A percentile compares a stretch with the other conserved stretches of the same genome.
These are phyloP conservation scores for human (Homo sapiens) DNA, from an alignment of 2,113 vertebrate genomes.

Conservation along the genomic window DNA sequence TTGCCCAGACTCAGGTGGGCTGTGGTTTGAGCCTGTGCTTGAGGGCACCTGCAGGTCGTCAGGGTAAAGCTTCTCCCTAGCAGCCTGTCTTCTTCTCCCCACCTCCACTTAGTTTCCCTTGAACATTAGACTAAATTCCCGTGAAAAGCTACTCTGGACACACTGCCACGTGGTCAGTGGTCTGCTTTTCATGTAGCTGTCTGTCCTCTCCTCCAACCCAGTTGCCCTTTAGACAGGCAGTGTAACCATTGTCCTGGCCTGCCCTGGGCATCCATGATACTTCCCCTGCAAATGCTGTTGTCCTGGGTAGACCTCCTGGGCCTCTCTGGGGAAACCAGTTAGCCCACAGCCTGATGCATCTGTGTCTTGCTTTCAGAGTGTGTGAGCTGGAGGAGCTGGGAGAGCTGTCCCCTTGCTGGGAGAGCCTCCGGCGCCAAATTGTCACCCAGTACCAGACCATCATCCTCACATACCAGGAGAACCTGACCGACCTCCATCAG, in stretches of 20 bases:
- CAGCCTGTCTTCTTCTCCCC: neutral
- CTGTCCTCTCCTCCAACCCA: rapidly evolving
- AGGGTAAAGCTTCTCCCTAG: neutral
- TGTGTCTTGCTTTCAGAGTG: slow-evolving; percentile 85
- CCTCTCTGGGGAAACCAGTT: neutral
- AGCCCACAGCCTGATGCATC: rapidly evolving
- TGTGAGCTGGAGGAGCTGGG: slow-evolving; percentile 96
- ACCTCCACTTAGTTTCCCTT: neutral
- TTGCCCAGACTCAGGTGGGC: neutral
- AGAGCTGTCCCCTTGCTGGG: slow-evolving; percentile 98
- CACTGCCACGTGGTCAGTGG: neutral
- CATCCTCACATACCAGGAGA: slow-evolving; percentile 95
- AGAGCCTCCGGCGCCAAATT: slow-evolving; percentile 95
- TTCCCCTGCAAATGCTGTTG: too few relatives aligned
- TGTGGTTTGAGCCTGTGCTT: neutral
- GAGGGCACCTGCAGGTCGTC: neutral
- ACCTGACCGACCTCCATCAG: slow-evolving; percentile 91
- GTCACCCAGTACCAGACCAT: slow-evolving; percentile 96
- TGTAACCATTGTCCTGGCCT: neutral
- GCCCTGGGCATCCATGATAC: rapidly evolving
- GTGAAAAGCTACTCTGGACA: neutral
- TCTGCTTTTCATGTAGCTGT: neutral
- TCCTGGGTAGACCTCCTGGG: neutral
- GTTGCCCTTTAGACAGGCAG: too few relatives aligned
- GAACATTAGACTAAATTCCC: neutral